Base-by-base conservation (phyloP, 2,113 vertebrate genomes). In the Ellobius talpinus region DNA sequence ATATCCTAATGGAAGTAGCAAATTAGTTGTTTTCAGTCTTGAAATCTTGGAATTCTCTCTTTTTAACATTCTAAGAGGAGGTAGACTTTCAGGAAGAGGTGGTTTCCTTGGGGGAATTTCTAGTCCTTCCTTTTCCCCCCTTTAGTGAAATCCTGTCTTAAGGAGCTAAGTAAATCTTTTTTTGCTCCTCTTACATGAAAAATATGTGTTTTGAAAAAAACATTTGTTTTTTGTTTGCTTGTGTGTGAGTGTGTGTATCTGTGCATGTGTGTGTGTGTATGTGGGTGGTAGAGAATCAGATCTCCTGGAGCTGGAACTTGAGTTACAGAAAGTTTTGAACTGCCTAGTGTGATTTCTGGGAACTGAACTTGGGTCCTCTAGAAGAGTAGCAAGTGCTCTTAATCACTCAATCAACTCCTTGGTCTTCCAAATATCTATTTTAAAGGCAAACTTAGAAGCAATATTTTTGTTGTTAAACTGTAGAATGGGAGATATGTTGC, bases 11-110 rank as follows among this genome's bases (percentile, higher is more conserved):
- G 50, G 33, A 65, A 55, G 1, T 42, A 94, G 21, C 63, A 78
- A 89, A 89, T 89, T 87, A 66, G 10, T 73, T 91, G 9, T 96
- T 94, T 79, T 47, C 29, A 90, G 68, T 26, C 29, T 84, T 65
- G 91, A 93, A 89, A 68, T 70, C 2, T 58, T 58, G 17, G 17
- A 58, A 58, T 58, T 58, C 55, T 58, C 55, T 70, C 42, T 9
- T 84, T 77, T 70, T 58, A 82, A 50, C 63, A 61, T 78, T 90
- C 50, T 91, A 50, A 84, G n/a, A 91, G n/a, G 91, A 89, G 93
- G 78, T 70, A 79, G 63, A 11, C 55, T 89, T 90, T 93, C 65
- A 82, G 36, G 77, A 78, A 65, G 31, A 65, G 36, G 33, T 52
- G 21, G 70, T 92, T 5, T 3, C 23, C 17, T 70, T 87, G 68